Evolutionary conservation across 1,140 invertebrate species (phyloP), one percentile per base, ranked within the genome.

Genomic region (Cherax destructor): DNA sequence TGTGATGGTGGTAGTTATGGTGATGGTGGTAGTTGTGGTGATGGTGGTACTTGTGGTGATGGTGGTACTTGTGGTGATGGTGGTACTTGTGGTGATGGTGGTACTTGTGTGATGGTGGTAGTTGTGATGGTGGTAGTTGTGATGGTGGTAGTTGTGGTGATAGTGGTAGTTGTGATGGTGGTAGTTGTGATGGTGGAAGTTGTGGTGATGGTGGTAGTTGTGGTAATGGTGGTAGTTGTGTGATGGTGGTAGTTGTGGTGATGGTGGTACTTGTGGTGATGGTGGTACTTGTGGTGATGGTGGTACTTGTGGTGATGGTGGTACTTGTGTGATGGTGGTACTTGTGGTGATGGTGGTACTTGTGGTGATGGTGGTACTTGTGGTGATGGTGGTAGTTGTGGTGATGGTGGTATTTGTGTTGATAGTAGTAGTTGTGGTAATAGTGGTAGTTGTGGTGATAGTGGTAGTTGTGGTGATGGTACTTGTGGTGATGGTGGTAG

Each of bases 21-120:
- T 79, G 47, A 47, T 79, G 77, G 77, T 79, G 50, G 21, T 79
- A 13, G 50, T 49, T 7, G 77, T 79, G 77, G 50, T 50, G 50
- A 21, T 79, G 77, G 41, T 79, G 50, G 47, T 79, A 21, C 47
- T 24, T 3, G 69, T 74, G 69, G 21, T 74, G 6, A 21, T 30
- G 30, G 30, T 41, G 30, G 30, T 41, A 41, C 1, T 24, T 74
- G 69, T 30, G 69, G 69, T 74, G 65, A 69, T 69, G 11, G 13
- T 21, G 76, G 1, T 6, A 41, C 3, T 56, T 56, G 61, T 65
- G 18, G 61, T 18, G 4, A 50, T 50, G 77, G 77, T 79, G 41
- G 18, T 50, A 50, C 47, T 50, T 18, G 0, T 18, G 0, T 16
- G 7, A 50, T 79, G 49, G 6, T 47, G n/a, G 13, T 78, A 41